Evolutionary conservation across 2,888 invertebrate species (phyloP), one percentile per base, ranked within the genome.

Genomic region (Bugulina stolonifera): DNA sequence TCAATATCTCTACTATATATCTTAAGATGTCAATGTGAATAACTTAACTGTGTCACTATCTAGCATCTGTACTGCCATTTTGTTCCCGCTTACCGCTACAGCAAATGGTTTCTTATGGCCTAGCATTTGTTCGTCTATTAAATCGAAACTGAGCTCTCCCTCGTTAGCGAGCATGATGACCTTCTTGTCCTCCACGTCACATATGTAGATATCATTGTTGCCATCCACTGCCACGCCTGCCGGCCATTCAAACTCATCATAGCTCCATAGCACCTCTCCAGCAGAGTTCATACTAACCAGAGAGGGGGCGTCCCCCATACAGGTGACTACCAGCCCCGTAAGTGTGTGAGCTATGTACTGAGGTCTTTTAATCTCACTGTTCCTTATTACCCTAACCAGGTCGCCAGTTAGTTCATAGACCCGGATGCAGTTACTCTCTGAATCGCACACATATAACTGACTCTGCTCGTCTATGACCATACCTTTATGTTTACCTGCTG

Each of bases 161-260:
- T 55, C 55, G n/a, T 55, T 55, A 23, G 55, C 25, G 5, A 55
- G 22, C 55, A 55, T 55, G 25, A 55, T 25, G 3, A 55, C 55
- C 25, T 55, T 55, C n/a, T 18, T 55, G 10, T 55, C 55, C 3
- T 14, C 25, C n/a, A 18, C 25, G 55, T 55, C 55, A 25, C 55
- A 55, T 14, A 55, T n/a, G 55, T 55, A 55, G 55, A 55, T 25
- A 23, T 55, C 55, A 55, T 55, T 55, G 55, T 55, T 55, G 23
- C 25, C 55, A 23, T 55, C 55, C 25, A 55, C 55, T 5, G 55
- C 55, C 25, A 55, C 55, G 3, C 55, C 55, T 5, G 55, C 25
- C 55, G 23, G 14, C 55, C 55, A 55, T 14, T 55, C 55, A 23
- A 55, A 55, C 23, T 55, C 55, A n/a, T 55, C 55, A n/a, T 55